Base-by-base conservation (phyloP, 2,888 invertebrate species). In the Elysia crispata region DNA sequence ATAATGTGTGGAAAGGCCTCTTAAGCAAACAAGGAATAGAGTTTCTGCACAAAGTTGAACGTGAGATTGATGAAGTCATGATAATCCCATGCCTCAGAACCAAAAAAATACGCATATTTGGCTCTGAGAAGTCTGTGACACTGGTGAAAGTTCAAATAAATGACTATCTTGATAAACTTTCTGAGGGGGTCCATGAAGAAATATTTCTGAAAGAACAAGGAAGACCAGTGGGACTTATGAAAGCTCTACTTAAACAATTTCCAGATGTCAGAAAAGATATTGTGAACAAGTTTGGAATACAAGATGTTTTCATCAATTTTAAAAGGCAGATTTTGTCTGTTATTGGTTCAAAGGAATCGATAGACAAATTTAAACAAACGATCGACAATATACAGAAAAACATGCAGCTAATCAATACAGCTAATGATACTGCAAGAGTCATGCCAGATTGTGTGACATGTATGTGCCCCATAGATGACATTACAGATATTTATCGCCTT, bases 401-500 rank as follows among this genome's bases (percentile, higher is more conserved):
- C 1, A 0, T 6, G 49, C 20, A 20, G 8, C 41, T 41, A 41
- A 41, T 41, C 41, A 3, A 41, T 41, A n/a, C n/a, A n/a, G 41
- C 5, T 41, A 41, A 41, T 41, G 41, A 41, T 3, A 0, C 28
- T 13, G 64, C 60, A 18, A 81, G 77, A 13, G 73, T 57, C 66
- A 30, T 78, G 18, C 77, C 82, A 20, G 87, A 89, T 30, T 91
- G 91, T 78, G 85, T 86, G 20, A 85, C 88, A 13, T 91, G 91
- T 79, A 79, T 90, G 31, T 87, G 86, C 76, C 85, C 86, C 15
- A 82, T 89, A 1, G 87, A 88, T 5, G 75, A 76, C 13, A 64
- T 64, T 0, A 49, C 62, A 20, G 85, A 87, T 15, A 76, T 88
- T 20, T 87, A 86, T 74, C 83, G 89, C 15, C 81, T 89, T n/a